These are phyloP conservation scores for Trichonephila clavipes DNA, from an alignment of 1,140 invertebrate species.

Conservation along the genomic window DNA sequence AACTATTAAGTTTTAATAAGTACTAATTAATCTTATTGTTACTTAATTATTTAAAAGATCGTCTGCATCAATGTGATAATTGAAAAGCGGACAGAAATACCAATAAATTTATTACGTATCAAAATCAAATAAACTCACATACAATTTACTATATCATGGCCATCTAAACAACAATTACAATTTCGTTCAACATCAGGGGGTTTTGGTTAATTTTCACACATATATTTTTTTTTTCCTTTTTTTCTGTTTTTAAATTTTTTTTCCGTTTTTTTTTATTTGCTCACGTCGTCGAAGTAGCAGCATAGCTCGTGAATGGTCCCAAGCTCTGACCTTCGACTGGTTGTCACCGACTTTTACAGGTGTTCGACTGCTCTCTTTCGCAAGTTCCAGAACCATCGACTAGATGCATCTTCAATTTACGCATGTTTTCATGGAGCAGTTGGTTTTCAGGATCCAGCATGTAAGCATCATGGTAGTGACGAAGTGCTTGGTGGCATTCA, in stretches of 20 bases:
- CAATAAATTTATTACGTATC: constrained; percentile 76
- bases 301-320: constrained; percentile 72
- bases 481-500: constrained; percentile 74
- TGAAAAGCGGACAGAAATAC: constrained; percentile 61
- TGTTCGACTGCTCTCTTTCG: constrained; percentile 10
- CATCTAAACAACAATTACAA: constrained; percentile 73
- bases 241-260: too few relatives aligned
- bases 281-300: constrained; percentile 30
- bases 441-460: constrained; percentile 77
- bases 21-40: too few relatives aligned
- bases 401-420: constrained; percentile 73
- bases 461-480: constrained; percentile 76
- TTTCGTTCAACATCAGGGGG: background rate
- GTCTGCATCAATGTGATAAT: too few relatives aligned
- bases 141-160: constrained; percentile 73
- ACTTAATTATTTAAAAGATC: too few relatives aligned
- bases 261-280: background rate
- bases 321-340: constrained; percentile 56
- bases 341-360: constrained; percentile 76
- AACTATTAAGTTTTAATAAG: too few relatives aligned
- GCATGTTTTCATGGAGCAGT: constrained; percentile 77
- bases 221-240: background rate
- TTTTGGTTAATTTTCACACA: constrained; percentile 43
- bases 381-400: constrained; percentile 66
- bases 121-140: constrained; percentile 74